Evolutionary conservation across 2,888 invertebrate genomes (phyloP).

Genomic region (Spilarctia lutea): DNA sequence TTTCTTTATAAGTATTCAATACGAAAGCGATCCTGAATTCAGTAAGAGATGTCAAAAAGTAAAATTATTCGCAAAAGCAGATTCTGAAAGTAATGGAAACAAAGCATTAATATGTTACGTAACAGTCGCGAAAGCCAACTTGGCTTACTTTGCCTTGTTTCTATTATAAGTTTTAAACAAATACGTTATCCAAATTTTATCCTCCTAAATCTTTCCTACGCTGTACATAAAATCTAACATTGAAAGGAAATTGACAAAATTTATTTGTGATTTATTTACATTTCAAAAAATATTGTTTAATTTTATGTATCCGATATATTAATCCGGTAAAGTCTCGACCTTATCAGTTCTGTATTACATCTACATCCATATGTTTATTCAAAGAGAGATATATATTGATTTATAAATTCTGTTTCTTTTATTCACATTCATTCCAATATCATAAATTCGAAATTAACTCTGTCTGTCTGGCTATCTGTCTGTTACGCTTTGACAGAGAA

Average conservation of each 20-base stretch:
- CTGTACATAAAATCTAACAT: constrained; percentile 23
- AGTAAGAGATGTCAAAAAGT: background rate
- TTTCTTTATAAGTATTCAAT: background rate
- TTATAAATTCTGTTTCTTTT: background rate
- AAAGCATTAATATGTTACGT: background rate
- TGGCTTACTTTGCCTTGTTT: background rate
- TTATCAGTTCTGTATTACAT: background rate
- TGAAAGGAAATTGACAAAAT: constrained; percentile 22
- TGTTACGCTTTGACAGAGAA: no score
- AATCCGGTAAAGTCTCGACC: background rate
- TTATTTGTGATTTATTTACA: constrained; percentile 17
- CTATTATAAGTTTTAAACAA: constrained; percentile 15
- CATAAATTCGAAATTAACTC: no score
- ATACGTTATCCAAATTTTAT: constrained; percentile 25
- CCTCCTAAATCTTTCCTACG: constrained; percentile 7
- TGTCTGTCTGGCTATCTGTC: no score
- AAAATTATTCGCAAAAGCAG: background rate
- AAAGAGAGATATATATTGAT: background rate
- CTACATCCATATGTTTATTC: background rate
- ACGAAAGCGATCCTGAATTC: background rate
- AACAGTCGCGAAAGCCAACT: background rate
- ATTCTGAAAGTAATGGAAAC: background rate
- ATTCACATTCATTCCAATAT: no score
- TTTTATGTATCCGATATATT: background rate
- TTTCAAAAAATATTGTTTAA: constrained; percentile 7